Evolutionary conservation across 2,113 vertebrate genomes (phyloP).

Genomic region (Corythornis madagascariensis): DNA sequence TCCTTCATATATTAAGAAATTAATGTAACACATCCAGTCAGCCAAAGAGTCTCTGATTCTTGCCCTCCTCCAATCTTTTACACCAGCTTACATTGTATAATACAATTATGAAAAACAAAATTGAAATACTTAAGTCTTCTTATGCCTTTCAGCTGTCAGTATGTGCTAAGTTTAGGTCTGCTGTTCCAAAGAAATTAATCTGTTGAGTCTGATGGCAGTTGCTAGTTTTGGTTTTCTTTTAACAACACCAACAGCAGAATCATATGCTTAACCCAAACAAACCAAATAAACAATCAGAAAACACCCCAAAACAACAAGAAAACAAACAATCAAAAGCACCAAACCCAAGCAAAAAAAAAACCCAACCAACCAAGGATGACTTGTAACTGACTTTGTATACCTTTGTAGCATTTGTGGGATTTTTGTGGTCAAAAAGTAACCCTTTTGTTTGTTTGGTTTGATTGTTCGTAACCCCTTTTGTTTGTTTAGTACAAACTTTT

Average conservation of each 20-base stretch:
- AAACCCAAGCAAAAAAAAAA: background rate
- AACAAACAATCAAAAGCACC: too few species aligned
- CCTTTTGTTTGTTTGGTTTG: too few species aligned
- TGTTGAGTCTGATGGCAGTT: background rate
- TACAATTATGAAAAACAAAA: constrained; percentile 29
- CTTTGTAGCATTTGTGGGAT: background rate
- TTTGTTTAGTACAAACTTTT: background rate
- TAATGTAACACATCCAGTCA: constrained; percentile 77
- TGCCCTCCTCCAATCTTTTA: background rate
- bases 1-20: constrained; percentile 79
- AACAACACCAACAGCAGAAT: background rate
- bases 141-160: background rate
- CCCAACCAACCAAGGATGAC: background rate
- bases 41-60: constrained; percentile 39
- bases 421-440: background rate
- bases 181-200: background rate
- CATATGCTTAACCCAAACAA: background rate
- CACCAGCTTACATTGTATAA: constrained; percentile 32
- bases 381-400: background rate
- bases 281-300: too few species aligned
- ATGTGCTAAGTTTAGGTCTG: background rate
- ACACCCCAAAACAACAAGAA: too few species aligned
- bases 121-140: background rate
- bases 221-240: background rate
- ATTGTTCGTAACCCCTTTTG: too few species aligned